These are phyloP conservation scores for Drosophila robusta DNA, from an alignment of 2,888 invertebrate genomes.

Conservation along the genomic window DNA sequence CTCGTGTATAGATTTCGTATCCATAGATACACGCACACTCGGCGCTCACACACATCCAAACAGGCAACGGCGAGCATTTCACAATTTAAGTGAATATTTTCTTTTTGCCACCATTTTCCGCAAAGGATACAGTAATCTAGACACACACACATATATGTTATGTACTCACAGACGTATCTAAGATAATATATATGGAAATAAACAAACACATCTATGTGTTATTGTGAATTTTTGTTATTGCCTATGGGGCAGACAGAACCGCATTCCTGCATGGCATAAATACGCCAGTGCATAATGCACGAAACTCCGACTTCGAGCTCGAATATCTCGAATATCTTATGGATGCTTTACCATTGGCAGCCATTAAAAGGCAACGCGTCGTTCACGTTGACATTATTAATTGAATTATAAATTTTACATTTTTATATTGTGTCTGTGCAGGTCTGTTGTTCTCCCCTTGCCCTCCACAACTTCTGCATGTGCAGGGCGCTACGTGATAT, in stretches of 20 bases:
- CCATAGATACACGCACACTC: constrained; percentile 42
- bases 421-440: constrained; percentile 71
- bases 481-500: constrained; percentile 74
- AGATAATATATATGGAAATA: neutral
- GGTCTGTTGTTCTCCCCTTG: neutral
- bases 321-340: constrained; percentile 5
- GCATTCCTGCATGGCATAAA: constrained; percentile 38
- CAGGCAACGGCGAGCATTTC: neutral
- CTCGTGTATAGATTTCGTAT: constrained; percentile 59
- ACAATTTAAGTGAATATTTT: too few relatives aligned
- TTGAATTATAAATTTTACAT: constrained; percentile 84
- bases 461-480: constrained; percentile 21
- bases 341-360: constrained; percentile 12
- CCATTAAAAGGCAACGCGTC: constrained; percentile 38
- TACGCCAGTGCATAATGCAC: constrained; percentile 3
- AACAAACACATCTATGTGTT: neutral
- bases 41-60: constrained; percentile 12
- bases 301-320: constrained; percentile 3
- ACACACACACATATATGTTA: too few relatives aligned
- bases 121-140: too few relatives aligned
- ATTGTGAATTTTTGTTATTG: neutral
- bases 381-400: constrained; percentile 80
- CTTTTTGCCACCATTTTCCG: too few relatives aligned
- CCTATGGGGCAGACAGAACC: neutral
- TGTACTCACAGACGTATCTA: too few relatives aligned